Evolutionary conservation across 1,140 invertebrate genomes (phyloP), one percentile per base, ranked within the genome.

Genomic region (Adoxophyes honmai): DNA sequence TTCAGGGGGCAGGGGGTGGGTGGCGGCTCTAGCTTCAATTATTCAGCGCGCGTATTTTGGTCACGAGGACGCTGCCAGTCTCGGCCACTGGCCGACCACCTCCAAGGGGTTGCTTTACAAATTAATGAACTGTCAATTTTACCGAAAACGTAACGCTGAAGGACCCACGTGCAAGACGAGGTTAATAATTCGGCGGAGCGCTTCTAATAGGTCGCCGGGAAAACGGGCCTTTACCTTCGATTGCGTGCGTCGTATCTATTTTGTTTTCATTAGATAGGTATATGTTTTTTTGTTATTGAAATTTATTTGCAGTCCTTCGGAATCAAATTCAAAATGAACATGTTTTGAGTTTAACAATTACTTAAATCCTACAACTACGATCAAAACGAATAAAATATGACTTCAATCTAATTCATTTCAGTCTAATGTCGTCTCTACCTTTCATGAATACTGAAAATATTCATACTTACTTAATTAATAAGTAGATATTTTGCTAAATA

Each of bases 41-140:
- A 86, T 84, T 86, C 79, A 84, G 52, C 56, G 60, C 68, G 65
- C 70, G 75, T 84, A 84, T 86, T 84, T 81, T 83, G 80, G 81
- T 81, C 78, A 83, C 75, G 79, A 78, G 78, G 80, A 73, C 79
- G 69, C 51, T 42, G 52, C 37, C 39, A 54, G 14, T 28, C 55
- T 28, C 61, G 42, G 59, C 65, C 54, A 51, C 58, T 21, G 55
- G 57, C 62, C 60, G 54, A 57, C 52, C 59, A 63, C 57, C 62
- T 59, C 56, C 67, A 75, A 72, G 71, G 65, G 74, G 75, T 77
- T 73, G 55, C 70, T 70, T 66, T 72, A 75, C 42, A 39, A 66
- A 73, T 69, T 69, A 65, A 69, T 67, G 62, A 64, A 69, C 42
- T 62, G 42, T 48, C 42, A 28, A 48, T 48, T 48, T 48, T 48